Percentiles rank a stretch among this genome's conserved stretches.
These are phyloP conservation scores for Coleophora deauratella DNA, from an alignment of 2,888 invertebrate species.

Conservation along the genomic window DNA sequence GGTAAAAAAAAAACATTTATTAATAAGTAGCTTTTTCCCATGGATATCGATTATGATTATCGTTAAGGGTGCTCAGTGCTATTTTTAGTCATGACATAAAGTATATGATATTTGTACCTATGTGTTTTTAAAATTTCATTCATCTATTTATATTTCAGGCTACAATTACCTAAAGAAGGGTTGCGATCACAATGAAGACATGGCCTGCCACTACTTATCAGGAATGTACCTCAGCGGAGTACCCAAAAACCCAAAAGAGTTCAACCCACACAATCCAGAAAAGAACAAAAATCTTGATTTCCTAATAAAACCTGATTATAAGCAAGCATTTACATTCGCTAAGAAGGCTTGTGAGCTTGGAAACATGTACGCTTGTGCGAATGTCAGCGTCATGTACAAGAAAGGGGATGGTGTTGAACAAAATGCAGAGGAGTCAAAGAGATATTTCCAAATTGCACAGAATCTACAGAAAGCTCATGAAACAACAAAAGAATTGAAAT, in stretches of 20 bases:
- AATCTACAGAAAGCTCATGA: constrained; percentile 79
- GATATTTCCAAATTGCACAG: constrained; percentile 80
- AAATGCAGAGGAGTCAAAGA: constrained; percentile 79
- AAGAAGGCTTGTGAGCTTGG: constrained; percentile 87
- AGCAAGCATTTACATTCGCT: constrained; percentile 85
- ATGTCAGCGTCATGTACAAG: constrained; percentile 89
- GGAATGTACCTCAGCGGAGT: constrained; percentile 86
- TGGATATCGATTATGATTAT: too few relatives aligned
- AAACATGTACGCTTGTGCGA: constrained; percentile 91
- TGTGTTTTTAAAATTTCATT: not conserved
- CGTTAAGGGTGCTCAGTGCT: too few relatives aligned
- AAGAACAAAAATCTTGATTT: constrained; percentile 64
- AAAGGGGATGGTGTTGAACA: constrained; percentile 88
- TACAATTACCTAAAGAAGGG: constrained; percentile 75
- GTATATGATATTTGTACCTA: not conserved
- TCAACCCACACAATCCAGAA: constrained; percentile 46
- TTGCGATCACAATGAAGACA: constrained; percentile 74
- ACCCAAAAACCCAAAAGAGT: constrained; percentile 69
- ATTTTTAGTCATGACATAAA: too few relatives aligned
- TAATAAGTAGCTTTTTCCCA: too few relatives aligned
- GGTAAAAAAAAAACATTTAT: too few relatives aligned
- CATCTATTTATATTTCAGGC: constrained; percentile 39
- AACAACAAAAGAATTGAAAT: constrained; percentile 68
- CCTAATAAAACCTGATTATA: constrained; percentile 78
- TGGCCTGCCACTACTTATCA: constrained; percentile 87